Base-by-base conservation (phyloP, 30 jellyfish, hydroid and myxozoan species). In the Turritopsis rubra region DNA sequence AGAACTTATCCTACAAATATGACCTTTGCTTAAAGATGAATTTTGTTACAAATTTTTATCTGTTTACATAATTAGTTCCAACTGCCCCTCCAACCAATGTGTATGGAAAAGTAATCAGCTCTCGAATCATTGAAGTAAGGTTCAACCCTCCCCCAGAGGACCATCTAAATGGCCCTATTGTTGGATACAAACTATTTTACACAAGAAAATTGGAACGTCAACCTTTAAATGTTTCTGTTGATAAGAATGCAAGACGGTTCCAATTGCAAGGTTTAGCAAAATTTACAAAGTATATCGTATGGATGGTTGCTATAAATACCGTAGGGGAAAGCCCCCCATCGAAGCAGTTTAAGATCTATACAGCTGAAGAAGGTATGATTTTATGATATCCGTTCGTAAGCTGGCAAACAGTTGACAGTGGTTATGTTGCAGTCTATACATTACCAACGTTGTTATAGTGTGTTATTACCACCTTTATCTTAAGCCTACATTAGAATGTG, bases 291-390 rank as follows among this genome's bases (percentile, higher is more conserved):
- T 94, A 94, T 72, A 88, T 92, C 1, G 86, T 94, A 0, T 94
- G 99, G 99, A 94, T 89, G 41, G 71, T 90, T 53, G 94, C 99
- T 7, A 30, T n/a, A 23, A 94, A 88, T 68, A 52, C 83, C 4
- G 71, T 80, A 20, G 99, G 99, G n/a, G 95, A 89, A 21, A 96
- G 99, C 7, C 99, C 99, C 29, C 87, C 97, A 1, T 89, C 95
- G 53, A 60, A 86, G 24, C 84, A 73, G 75, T 94, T 89, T 72
- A 96, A 89, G 80, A 73, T 94, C 26, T 86, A 79, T 66, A 94
- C 99, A 0, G 94, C 89, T 23, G 99, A 94, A 65, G 96, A 94
- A 84, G 99, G 99, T 94, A 66, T 68, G 97, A 18, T 1, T 21
- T 21, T 9, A n/a, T n/a, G n/a, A n/a, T n/a, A n/a, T n/a, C n/a